A percentile compares a stretch with the other conserved stretches of the same genome.
Evolutionary conservation across 2,797 vertebrate species (phyloP).

Genomic region (Centroberyx gerrardi): DNA sequence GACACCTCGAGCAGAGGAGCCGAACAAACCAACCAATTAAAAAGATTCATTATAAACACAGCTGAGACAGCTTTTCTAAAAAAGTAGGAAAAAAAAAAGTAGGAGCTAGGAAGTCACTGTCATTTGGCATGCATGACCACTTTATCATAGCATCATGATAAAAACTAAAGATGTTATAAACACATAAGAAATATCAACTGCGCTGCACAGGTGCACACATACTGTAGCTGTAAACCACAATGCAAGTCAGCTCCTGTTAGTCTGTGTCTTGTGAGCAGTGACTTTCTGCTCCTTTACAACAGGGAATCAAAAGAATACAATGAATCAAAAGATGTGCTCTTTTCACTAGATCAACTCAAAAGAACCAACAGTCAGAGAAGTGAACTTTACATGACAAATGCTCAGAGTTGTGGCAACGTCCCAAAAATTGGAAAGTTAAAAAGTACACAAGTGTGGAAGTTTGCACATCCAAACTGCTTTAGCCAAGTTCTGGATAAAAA

Average conservation of each 20-base stretch:
- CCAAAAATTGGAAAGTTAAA: not conserved
- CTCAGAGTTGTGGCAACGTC: not conserved
- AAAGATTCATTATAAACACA: constrained; percentile 59
- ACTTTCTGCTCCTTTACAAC: too few relatives aligned
- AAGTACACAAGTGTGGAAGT: too few relatives aligned
- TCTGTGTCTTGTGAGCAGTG: too few relatives aligned
- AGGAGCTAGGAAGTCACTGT: not conserved
- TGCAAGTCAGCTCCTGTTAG: not conserved
- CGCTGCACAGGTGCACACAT: too few relatives aligned
- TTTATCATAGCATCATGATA: not conserved
- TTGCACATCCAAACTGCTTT: not conserved
- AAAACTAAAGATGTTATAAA: not conserved
- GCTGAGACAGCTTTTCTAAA: constrained; percentile 35
- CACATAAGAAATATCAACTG: too few relatives aligned
- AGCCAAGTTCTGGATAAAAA: not conserved
- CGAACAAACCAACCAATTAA: constrained; percentile 49
- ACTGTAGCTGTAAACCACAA: not conserved
- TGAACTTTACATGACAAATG: too few relatives aligned
- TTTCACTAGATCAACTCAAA: too few relatives aligned
- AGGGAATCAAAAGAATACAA: too few relatives aligned
- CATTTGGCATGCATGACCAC: not conserved
- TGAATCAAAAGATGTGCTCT: too few relatives aligned
- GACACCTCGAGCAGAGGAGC: constrained; percentile 47
- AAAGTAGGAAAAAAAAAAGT: not conserved
- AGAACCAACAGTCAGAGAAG: too few relatives aligned